Percentiles rank a stretch among this genome's conserved stretches.
Evolutionary conservation across 2,888 invertebrate species (phyloP).

Genomic region (Ophion slaviceki): DNA sequence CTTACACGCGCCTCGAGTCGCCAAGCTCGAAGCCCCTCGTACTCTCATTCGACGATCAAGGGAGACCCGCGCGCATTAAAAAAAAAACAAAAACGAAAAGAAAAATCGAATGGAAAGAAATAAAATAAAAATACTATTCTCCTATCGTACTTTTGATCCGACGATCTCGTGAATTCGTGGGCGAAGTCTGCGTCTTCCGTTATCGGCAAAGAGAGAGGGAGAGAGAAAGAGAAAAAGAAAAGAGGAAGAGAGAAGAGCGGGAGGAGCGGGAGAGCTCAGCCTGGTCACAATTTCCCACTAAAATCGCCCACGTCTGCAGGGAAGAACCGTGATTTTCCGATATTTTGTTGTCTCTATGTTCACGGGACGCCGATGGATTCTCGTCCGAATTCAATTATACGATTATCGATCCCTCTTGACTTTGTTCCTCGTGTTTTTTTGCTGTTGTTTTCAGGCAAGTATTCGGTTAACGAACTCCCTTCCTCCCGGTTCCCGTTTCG

Average conservation of each 20-base stretch:
- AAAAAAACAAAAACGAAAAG: conserved; percentile 18
- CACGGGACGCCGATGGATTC: background rate
- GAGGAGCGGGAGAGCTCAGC: conserved; percentile 4
- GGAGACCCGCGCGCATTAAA: conserved; percentile 19
- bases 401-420: background rate
- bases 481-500: background rate
- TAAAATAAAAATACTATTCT: conserved; percentile 38
- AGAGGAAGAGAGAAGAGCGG: background rate
- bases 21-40: conserved; percentile 50
- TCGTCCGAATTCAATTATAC: background rate
- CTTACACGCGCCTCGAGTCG: conserved; percentile 60
- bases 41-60: conserved; percentile 8
- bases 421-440: background rate
- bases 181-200: conserved; percentile 28
- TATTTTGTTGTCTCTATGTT: background rate
- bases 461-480: background rate
- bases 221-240: background rate
- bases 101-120: background rate
- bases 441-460: background rate
- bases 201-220: conserved; percentile 10
- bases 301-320: conserved; percentile 23
- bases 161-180: conserved; percentile 38
- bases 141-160: conserved; percentile 23
- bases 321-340: background rate
- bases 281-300: conserved; percentile 18